Conservation (phyloP, 1,140 invertebrate species). For the Glossosoma conforme region DNA sequence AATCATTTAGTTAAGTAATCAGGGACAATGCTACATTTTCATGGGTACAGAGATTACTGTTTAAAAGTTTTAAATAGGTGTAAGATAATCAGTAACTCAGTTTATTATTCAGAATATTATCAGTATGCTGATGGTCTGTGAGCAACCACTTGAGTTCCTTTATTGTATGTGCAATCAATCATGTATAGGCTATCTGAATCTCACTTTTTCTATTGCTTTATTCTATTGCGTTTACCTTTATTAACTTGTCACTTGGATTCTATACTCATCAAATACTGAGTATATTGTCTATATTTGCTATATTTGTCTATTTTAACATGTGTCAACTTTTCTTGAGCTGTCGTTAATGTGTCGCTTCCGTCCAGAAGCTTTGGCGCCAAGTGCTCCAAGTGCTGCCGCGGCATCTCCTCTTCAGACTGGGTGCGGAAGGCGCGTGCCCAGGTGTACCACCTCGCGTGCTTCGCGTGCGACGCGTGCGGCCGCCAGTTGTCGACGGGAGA, state of each 20-base stretch:
- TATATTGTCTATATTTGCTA: no score
- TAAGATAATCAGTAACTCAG: no score
- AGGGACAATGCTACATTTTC: no score
- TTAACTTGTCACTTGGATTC: no score
- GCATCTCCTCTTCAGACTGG: conserved; percentile 94
- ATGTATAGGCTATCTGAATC: background rate
- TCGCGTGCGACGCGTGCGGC: conserved; percentile 96
- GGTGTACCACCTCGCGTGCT: conserved; percentile 97
- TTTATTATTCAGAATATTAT: no score
- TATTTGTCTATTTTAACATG: conserved; percentile 11
- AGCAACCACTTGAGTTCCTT: background rate
- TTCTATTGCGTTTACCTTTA: no score
- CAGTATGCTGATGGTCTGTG: background rate
- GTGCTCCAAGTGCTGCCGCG: conserved; percentile 90
- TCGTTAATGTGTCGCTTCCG: conserved; percentile 40
- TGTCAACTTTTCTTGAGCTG: conserved; percentile 13
- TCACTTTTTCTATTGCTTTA: no score
- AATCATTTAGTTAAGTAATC: no score
- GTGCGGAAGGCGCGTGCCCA: conserved; percentile 88
- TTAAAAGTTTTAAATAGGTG: no score
- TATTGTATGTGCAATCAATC: no score
- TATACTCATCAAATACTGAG: no score
- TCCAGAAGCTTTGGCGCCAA: conserved; percentile 92
- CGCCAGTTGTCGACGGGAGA: conserved; percentile 95
- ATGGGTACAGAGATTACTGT: no score